A percentile compares a stretch with the other conserved stretches of the same genome.
Evolutionary conservation across 2,113 vertebrate species (phyloP).

Genomic region (Pogonocichla stellata): DNA sequence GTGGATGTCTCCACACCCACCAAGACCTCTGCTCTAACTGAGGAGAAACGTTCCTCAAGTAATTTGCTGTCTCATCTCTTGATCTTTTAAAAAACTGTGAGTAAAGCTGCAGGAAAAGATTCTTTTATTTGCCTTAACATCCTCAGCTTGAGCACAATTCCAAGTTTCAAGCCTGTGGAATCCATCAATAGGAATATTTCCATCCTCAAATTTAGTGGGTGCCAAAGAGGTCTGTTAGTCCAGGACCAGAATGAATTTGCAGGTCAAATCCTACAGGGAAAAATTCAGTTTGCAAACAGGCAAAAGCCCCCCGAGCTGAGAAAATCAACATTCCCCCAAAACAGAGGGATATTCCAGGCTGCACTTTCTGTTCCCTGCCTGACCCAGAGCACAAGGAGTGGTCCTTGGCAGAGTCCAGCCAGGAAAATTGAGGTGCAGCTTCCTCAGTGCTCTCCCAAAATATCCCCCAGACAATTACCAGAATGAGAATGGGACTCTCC

Average conservation of each 20-base stretch:
- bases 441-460: background rate
- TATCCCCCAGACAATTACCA: background rate
- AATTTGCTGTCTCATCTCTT: background rate
- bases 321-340: background rate
- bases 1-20: background rate
- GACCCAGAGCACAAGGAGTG: background rate
- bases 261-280: background rate
- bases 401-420: background rate
- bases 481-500: background rate
- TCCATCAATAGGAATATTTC: background rate
- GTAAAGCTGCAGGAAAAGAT: background rate
- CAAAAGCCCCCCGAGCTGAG: background rate
- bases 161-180: background rate
- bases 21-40: background rate
- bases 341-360: background rate
- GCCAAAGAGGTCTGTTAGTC: background rate
- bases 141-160: background rate
- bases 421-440: background rate
- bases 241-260: background rate
- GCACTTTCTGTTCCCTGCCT: background rate
- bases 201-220: background rate
- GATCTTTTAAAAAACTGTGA: background rate
- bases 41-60: background rate
- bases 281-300: background rate
- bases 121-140: background rate